These are phyloP conservation scores for Macrotus californicus DNA, from an alignment of 2,113 vertebrate species.

Conservation along the genomic window DNA sequence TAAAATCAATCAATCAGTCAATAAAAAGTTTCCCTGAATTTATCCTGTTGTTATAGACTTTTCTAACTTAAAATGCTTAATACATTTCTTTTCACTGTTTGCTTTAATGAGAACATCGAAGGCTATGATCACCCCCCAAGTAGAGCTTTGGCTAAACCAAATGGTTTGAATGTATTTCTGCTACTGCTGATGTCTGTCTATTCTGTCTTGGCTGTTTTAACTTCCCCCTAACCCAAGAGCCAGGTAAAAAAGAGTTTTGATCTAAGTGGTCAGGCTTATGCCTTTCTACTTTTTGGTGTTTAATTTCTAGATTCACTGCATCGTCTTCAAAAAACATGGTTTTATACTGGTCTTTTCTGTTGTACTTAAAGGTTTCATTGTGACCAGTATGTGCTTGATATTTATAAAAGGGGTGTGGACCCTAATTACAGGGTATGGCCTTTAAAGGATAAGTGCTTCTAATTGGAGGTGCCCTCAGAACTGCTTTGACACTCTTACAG, in stretches of 20 bases:
- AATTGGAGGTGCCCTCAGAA: not conserved
- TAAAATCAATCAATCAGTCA: no score
- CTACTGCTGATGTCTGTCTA: not conserved
- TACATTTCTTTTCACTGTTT: not conserved
- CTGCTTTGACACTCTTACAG: fast-evolving
- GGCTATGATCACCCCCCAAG: not conserved
- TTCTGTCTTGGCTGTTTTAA: not conserved
- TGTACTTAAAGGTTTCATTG: not conserved
- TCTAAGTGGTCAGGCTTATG: not conserved
- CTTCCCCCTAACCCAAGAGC: not conserved
- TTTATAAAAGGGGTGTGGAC: not conserved
- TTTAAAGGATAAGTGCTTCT: not conserved
- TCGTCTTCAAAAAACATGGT: no score
- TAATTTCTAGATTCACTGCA: not conserved
- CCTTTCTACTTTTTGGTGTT: not conserved
- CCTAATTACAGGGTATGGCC: not conserved
- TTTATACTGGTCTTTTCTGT: no score
- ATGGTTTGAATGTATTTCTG: not conserved
- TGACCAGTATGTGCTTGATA: not conserved
- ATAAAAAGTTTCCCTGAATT: not conserved
- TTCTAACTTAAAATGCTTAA: not conserved
- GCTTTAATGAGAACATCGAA: not conserved
- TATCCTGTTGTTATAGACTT: not conserved
- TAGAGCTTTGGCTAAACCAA: not conserved
- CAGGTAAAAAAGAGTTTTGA: not conserved